These are phyloP conservation scores for Serranochromis macrocephalus DNA, from an alignment of 2,113 vertebrate species.

Conservation along the genomic window DNA sequence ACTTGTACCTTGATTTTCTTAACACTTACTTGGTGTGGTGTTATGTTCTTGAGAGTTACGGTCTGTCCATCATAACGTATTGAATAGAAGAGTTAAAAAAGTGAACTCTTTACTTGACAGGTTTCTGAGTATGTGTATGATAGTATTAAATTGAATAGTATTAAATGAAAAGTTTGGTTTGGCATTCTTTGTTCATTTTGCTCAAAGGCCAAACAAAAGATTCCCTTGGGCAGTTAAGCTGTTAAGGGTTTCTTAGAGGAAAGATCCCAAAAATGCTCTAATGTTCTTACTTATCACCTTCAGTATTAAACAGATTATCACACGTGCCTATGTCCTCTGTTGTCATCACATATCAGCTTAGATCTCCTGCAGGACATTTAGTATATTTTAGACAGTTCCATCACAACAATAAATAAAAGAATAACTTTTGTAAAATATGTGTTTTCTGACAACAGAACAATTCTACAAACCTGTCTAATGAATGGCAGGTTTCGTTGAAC, in stretches of 20 bases:
- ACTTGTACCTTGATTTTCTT: rapidly evolving
- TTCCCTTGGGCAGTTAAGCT: rapidly evolving
- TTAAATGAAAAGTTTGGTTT: background rate
- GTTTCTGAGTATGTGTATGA: rapidly evolving
- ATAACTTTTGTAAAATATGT: background rate
- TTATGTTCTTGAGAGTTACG: background rate
- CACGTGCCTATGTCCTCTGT: rapidly evolving
- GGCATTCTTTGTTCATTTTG: rapidly evolving
- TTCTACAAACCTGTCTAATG: background rate
- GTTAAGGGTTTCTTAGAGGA: background rate
- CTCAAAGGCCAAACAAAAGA: rapidly evolving
- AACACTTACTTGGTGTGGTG: background rate
- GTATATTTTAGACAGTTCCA: background rate
- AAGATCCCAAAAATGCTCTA: background rate
- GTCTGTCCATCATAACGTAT: background rate
- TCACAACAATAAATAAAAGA: rapidly evolving
- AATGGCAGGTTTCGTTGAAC: rapidly evolving
- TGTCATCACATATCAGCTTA: rapidly evolving
- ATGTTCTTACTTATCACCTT: background rate
- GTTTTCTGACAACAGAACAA: background rate
- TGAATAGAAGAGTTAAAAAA: background rate
- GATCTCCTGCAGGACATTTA: background rate
- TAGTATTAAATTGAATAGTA: background rate
- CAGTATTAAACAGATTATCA: background rate
- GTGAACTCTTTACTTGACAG: background rate